Evolutionary conservation across 2,888 invertebrate genomes (phyloP), one percentile per base, ranked within the genome.

Genomic region (Epirrhoe tristata): DNA sequence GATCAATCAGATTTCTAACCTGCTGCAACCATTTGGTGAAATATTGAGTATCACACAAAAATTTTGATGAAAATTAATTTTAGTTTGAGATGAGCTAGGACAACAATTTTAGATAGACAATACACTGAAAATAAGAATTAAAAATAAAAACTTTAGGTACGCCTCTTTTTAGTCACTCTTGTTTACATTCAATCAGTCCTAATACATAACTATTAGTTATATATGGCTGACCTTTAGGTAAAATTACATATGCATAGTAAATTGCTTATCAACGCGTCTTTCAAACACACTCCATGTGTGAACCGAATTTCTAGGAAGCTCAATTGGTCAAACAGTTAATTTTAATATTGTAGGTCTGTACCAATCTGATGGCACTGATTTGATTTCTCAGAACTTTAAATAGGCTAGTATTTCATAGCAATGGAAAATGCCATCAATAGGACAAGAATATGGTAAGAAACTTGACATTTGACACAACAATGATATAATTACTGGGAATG

Each of bases 381-480:
- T 12, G 39, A 43, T 12, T 43, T 43, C 39, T 43, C 2, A 43
- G 39, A 36, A 36, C 36, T 36, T 10, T 36, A 36, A 7, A 6
- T 36, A 36, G 36, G 7, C 34, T 34, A 34, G n/a, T 57, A 57
- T 14, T 46, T 31, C 12, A 12, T 14, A 34, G 24, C 39, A 16
- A 62, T 43, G 31, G 12, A 63, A 62, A 63, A 63, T 17, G 51
- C 55, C 59, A 64, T 64, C 51, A 65, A 56, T 59, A 55, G 17
- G 14, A 24, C 48, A 54, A 56, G 54, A 61, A 1, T 34, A 61
- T 56, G 17, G 43, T 60, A 70, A 67, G 52, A 58, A 67, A 46
- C 51, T 54, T 46, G 52, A 60, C 60, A 63, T 64, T 69, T 64
- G 67, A 72, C 72, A 71, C 54, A 70, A 72, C 73, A 72, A 67